These are phyloP conservation scores for Xanthia togata DNA, from an alignment of 2,888 invertebrate species.

Conservation along the genomic window DNA sequence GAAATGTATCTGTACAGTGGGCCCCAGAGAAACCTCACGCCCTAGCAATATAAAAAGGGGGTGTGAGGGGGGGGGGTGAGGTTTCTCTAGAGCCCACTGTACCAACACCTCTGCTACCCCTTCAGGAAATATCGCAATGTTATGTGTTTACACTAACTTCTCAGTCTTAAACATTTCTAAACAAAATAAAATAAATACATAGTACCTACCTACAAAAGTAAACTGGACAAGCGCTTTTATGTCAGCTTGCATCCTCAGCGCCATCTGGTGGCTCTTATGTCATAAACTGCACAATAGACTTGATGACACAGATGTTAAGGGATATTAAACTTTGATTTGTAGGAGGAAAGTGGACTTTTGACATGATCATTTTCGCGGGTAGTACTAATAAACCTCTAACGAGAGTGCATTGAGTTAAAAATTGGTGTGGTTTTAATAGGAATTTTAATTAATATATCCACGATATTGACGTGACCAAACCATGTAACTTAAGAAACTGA, in stretches of 20 bases:
- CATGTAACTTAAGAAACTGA: not conserved
- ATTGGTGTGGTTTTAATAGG: not conserved
- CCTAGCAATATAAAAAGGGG: too few species aligned
- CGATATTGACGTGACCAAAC: not conserved
- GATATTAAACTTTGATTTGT: conserved; percentile 28
- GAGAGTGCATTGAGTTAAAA: conserved; percentile 22
- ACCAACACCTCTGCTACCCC: not conserved
- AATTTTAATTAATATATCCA: not conserved
- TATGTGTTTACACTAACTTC: not conserved
- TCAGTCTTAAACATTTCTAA: not conserved
- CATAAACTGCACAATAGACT: conserved; percentile 39
- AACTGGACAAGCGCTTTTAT: conserved; percentile 27
- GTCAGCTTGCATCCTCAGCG: conserved; percentile 35
- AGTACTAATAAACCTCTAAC: conserved; percentile 30
- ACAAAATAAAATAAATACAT: conserved; percentile 5
- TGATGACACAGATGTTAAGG: not conserved
- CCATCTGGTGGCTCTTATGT: conserved; percentile 44
- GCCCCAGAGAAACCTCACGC: too few species aligned
- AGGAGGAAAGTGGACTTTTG: not conserved
- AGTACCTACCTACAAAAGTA: conserved; percentile 26
- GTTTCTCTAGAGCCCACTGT: too few species aligned
- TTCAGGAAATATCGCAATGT: not conserved
- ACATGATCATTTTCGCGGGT: conserved; percentile 16
- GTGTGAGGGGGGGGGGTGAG: too few species aligned
- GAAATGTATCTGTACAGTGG: too few species aligned